Evolutionary conservation across 2,113 vertebrate genomes (phyloP).

Genomic region (Macheiramphus alcinus): DNA sequence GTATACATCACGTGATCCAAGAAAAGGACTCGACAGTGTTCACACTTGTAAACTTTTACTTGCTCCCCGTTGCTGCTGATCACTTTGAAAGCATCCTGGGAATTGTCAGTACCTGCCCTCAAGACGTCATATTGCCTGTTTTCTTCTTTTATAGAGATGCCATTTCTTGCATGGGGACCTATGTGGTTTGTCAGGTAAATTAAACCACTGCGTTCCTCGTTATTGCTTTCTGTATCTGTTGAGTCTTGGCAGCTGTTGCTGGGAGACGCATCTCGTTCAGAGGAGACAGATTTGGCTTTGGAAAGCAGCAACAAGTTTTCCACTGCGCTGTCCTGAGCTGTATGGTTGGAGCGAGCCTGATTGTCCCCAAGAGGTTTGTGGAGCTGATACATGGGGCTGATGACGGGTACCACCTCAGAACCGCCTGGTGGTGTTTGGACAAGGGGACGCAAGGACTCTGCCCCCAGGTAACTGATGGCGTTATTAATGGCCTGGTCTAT

Average conservation of each 20-base stretch:
- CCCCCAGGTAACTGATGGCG: conserved; percentile 95
- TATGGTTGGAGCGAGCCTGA: conserved; percentile 69
- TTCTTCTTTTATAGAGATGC: conserved; percentile 90
- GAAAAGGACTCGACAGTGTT: conserved; percentile 96
- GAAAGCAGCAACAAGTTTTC: conserved; percentile 95
- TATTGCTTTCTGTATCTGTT: conserved; percentile 97
- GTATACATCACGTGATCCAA: conserved; percentile 99
- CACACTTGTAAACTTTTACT: conserved; percentile 88
- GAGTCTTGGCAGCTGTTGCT: conserved; percentile 97
- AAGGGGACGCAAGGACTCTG: conserved; percentile 92
- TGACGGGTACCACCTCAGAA: conserved; percentile 78
- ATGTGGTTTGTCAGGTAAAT: conserved; percentile 98
- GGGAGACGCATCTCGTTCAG: conserved; percentile 90
- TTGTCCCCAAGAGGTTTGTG: conserved; percentile 80
- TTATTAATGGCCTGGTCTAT: conserved; percentile 99
- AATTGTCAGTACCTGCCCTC: conserved; percentile 77
- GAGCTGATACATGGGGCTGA: conserved; percentile 85
- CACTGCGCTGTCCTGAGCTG: conserved; percentile 88
- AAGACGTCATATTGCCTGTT: conserved; percentile 84
- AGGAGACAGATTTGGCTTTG: conserved; percentile 90
- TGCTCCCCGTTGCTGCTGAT: conserved; percentile 86
- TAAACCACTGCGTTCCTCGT: conserved; percentile 88
- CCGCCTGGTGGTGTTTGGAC: conserved; percentile 90
- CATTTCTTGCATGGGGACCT: conserved; percentile 83
- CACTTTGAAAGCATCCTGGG: conserved; percentile 89